phyloP scores from a whole-genome alignment of 2,888 invertebrate species.

The Troides oblongomaculatus region DNA sequence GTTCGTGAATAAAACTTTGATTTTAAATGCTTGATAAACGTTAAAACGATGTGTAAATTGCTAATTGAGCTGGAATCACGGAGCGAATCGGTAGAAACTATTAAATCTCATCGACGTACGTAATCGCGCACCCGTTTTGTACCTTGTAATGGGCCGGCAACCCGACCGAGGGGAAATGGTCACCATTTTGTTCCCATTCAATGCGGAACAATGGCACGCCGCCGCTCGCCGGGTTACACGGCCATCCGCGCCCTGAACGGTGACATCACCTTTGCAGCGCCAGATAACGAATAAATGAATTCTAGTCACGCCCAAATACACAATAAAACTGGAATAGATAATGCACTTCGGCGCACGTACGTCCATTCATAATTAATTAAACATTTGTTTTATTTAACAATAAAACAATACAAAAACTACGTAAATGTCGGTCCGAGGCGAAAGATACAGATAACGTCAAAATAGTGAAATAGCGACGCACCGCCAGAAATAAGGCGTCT shows the following conservation, averaged over 20 bases:
- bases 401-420: constrained; percentile 8
- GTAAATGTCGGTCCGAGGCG: constrained; percentile 31
- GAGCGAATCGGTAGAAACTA: constrained; percentile 14
- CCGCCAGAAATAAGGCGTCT: constrained; percentile 41
- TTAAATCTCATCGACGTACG: constrained; percentile 21
- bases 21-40: constrained; percentile 11
- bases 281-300: constrained; percentile 66
- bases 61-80: constrained; percentile 21
- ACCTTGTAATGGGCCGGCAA: constrained; percentile 13
- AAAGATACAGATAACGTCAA: constrained; percentile 30
- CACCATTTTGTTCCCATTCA: constrained; percentile 1
- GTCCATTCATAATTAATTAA: constrained; percentile 8
- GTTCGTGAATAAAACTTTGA: constrained; percentile 15
- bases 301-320: constrained; percentile 64
- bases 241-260: constrained; percentile 55
- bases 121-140: constrained; percentile 15
- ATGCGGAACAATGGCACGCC: constrained; percentile 1
- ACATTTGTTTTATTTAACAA: constrained; percentile 4
- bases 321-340: constrained; percentile 33
- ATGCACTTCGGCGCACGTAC: constrained; percentile 3
- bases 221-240: constrained; percentile 50
- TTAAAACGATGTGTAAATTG: constrained; percentile 22
- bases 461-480: constrained; percentile 34
- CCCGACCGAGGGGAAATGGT: constrained; percentile 10
- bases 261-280: constrained; percentile 69